Evolutionary conservation across 2,797 vertebrate species (phyloP), one percentile per base, ranked within the genome.

Genomic region (Sebastes trivittatus): DNA sequence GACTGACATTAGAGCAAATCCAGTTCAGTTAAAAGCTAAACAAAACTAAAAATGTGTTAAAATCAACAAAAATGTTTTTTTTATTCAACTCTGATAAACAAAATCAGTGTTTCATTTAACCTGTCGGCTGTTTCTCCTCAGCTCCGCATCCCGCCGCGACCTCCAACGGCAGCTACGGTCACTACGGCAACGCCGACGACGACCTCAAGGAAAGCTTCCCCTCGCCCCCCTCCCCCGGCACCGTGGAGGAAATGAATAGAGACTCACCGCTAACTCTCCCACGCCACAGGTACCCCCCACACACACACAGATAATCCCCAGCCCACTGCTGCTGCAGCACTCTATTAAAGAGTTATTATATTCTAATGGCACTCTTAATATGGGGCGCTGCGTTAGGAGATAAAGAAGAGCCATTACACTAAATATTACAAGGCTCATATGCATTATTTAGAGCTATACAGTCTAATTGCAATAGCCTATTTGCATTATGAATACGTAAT

Each of bases 201-300:
- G 86, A 91, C 1, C 16, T 13, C 4, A 88, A 92, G 11, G 73
- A 87, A 0, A 80, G 83, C 72, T 95, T 95, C 81, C 93, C 92
- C 4, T 85, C 86, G 2, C 90, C 91, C 1, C 93, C 94, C 1
- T 93, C 93, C 2, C 89, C 91, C 3, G 60, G 75, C 8, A n/a
- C 92, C 2, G 77, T 89, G 72, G 83, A 93, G 75, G 88, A 94
- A 77, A 91, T 92, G 13, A 93, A 78, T n/a, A 64, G 80, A 73
- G 85, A 78, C 16, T 70, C 77, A 4, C 29, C 56, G 1, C 52
- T 4, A 3, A 75, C 73, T 32, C 83, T 80, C 18, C 66, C 54
- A 2, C 79, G 46, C 25, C 75, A 77, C 73, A 93, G 93, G 95
- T 96, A 64, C 8, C 52, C 23, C 23, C 10, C n/a, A 16, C 64